Evolutionary conservation across 2,797 vertebrate genomes (phyloP), one percentile per base, ranked within the genome.

Genomic region (Astyanax mexicanus): DNA sequence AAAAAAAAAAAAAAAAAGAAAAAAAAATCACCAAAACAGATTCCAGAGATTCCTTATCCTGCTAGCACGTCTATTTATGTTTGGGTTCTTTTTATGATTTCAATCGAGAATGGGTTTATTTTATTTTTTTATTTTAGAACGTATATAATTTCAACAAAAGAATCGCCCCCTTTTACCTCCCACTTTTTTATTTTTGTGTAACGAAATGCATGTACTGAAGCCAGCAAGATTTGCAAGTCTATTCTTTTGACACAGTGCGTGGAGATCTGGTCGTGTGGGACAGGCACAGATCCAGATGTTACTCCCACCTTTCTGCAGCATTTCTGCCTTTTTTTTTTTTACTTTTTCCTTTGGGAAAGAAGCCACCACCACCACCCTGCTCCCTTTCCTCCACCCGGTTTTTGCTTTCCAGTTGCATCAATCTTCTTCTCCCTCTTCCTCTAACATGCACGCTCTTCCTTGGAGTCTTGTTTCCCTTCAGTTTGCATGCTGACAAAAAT

Each of bases 361-460:
- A 84, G 78, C 72, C 84, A 80, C 83, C 83, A 73, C 49, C 86
- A 83, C 83, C 83, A 78, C 82, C 82, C 81, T 58, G 66, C 55
- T 51, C 75, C 76, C 21, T 23, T 81, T 74, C 68, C 80, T 73
- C 64, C 85, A 84, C 81, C 80, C 54, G 74, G 82, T 81, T 89
- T 93, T 95, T 94, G 78, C 86, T 93, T 96, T 95, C 93, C 90
- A 89, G 94, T 95, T 96, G 95, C 95, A 94, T 96, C 94, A 92
- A 91, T 88, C 90, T 86, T 82, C 89, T 93, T 90, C 92, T 90
- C 93, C 87, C 90, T 87, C 88, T 87, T 89, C 90, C 94, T 95
- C 90, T 95, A 91, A 94, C 94, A 95, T 99, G 97, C 97, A 97
- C 97, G 97, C 94, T 92, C 91, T 93, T 94, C 94, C 92, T 95